These are phyloP conservation scores for Pipistrellus pipistrellus DNA, from an alignment of 2,797 vertebrate species.

Conservation along the genomic window DNA sequence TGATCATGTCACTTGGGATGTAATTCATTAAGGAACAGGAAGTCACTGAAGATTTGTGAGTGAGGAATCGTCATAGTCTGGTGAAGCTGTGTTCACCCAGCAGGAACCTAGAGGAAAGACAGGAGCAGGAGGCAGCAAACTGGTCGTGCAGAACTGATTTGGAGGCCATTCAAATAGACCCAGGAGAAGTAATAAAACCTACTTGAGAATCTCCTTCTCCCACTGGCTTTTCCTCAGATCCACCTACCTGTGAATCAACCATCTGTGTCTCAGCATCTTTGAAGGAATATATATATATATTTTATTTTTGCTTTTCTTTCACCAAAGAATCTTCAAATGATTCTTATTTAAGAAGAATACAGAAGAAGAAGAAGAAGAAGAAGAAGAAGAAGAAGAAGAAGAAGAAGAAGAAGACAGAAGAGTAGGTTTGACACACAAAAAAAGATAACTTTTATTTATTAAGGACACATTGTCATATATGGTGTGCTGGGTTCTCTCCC, in stretches of 20 bases:
- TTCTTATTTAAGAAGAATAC: neutral
- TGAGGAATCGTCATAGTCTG: neutral
- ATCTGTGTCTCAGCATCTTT: neutral
- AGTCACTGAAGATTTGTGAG: neutral
- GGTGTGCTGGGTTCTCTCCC: neutral
- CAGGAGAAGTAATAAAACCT: neutral
- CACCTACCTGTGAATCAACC: neutral
- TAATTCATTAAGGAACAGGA: constrained; percentile 23
- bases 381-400: too few relatives aligned
- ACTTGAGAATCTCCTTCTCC: neutral
- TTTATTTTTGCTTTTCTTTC: constrained; percentile 9
- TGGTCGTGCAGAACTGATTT: neutral
- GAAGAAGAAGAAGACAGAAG: neutral
- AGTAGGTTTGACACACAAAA: neutral
- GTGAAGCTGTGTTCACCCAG: neutral
- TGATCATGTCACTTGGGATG: neutral
- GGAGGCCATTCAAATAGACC: neutral
- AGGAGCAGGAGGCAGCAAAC: neutral
- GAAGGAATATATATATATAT: neutral
- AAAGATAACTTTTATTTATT: neutral
- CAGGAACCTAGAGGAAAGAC: neutral
- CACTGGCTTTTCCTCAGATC: neutral
- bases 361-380: neutral
- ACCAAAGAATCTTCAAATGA: neutral
- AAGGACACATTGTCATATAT: neutral